phyloP scores from a whole-genome alignment of 2,113 vertebrate species.

The Centropristis striata region DNA sequence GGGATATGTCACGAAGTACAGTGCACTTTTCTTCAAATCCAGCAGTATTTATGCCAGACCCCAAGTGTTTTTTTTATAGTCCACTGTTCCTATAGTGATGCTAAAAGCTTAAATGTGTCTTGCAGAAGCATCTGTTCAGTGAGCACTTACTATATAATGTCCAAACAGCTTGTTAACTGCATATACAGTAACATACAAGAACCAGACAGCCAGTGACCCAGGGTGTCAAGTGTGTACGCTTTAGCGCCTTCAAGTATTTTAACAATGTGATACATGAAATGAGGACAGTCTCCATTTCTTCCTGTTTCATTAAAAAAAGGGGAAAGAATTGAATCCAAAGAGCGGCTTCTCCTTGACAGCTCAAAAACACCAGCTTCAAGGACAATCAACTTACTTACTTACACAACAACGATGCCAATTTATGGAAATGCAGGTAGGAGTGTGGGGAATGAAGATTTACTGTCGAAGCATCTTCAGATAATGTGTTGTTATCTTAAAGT shows the following conservation, averaged over 20 bases:
- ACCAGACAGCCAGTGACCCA: background rate
- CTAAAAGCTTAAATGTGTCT: background rate
- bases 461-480: slow-evolving; percentile 52
- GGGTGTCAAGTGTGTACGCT: slow-evolving; percentile 21
- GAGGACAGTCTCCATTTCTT: slow-evolving; percentile 16
- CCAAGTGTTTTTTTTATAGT: background rate
- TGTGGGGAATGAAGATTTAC: slow-evolving; percentile 53
- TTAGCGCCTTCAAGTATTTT: slow-evolving; percentile 34
- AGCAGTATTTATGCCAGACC: background rate
- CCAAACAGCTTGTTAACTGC: slow-evolving; percentile 36
- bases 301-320: slow-evolving; percentile 32
- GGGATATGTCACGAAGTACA: background rate
- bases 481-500: slow-evolving; percentile 55
- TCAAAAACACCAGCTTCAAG: slow-evolving; percentile 66
- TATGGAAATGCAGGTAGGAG: slow-evolving; percentile 69
- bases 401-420: slow-evolving; percentile 62
- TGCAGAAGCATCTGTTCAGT: slow-evolving; percentile 13
- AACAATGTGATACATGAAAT: slow-evolving; percentile 52
- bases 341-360: slow-evolving; percentile 65
- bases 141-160: background rate
- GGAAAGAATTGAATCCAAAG: slow-evolving; percentile 10
- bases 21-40: background rate
- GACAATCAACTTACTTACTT: slow-evolving; percentile 58
- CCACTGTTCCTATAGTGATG: background rate
- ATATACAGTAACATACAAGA: slow-evolving; percentile 26